Percentiles rank a stretch among this genome's conserved stretches.
phyloP scores from a whole-genome alignment of 2,888 invertebrate genomes.

The Macrophya annulata region DNA sequence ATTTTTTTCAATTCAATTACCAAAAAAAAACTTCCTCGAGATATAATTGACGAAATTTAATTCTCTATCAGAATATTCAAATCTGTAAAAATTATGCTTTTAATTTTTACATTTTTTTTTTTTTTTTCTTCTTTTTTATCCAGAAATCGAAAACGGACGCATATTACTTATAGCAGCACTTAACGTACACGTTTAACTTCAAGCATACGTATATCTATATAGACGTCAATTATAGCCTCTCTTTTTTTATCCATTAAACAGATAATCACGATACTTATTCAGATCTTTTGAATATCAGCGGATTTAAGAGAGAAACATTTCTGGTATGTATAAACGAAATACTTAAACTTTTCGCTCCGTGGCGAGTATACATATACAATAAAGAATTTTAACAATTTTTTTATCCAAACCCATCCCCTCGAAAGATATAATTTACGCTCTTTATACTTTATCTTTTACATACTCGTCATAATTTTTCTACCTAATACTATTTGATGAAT shows the following conservation, averaged over 20 bases:
- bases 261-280: conserved; percentile 5
- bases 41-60: background rate
- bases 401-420: background rate
- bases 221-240: conserved; percentile 18
- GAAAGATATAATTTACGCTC: background rate
- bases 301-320: background rate
- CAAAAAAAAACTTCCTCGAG: too few relatives aligned
- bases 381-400: background rate
- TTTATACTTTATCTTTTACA: background rate
- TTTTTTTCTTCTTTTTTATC: background rate
- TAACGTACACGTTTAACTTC: background rate
- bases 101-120: background rate
- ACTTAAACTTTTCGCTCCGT: background rate
- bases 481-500: background rate
- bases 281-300: background rate
- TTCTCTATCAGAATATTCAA: background rate
- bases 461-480: background rate
- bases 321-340: background rate
- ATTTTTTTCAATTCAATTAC: background rate
- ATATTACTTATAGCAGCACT: background rate
- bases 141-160: background rate
- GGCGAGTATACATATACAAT: background rate
- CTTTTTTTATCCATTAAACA: background rate
- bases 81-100: background rate
- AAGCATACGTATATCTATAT: background rate